A percentile compares a stretch with the other conserved stretches of the same genome.
phyloP scores from a whole-genome alignment of 2,888 invertebrate genomes.

The Drosophila bunnanda region DNA sequence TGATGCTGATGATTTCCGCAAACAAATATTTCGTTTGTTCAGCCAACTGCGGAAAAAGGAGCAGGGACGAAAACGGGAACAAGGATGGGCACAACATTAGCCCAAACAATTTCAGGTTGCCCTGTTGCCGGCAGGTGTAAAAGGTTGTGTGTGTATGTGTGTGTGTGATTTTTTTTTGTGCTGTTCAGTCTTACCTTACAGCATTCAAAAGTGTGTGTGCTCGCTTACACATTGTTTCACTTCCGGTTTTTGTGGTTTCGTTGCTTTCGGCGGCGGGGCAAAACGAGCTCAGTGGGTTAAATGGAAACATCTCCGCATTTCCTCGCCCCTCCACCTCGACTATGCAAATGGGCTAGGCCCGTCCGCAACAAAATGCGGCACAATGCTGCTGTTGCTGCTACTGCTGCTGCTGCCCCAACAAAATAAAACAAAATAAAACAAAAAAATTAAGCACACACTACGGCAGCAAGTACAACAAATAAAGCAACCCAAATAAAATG shows the following conservation, averaged over 20 bases:
- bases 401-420: constrained; percentile 25
- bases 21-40: constrained; percentile 75
- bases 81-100: constrained; percentile 46
- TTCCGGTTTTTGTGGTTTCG: constrained; percentile 53
- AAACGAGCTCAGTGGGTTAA: constrained; percentile 77
- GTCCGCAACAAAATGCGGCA: constrained; percentile 49
- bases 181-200: constrained; percentile 30
- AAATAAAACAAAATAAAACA: constrained; percentile 21
- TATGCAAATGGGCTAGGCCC: constrained; percentile 64
- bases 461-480: constrained; percentile 19
- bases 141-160: constrained; percentile 24
- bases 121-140: constrained; percentile 55
- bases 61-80: background rate
- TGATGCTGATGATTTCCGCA: constrained; percentile 78
- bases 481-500: constrained; percentile 43
- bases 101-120: constrained; percentile 46
- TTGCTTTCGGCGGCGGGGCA: constrained; percentile 52
- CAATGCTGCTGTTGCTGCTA: constrained; percentile 23
- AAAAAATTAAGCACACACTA: constrained; percentile 56
- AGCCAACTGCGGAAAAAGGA: constrained; percentile 47
- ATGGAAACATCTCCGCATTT: constrained; percentile 62
- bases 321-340: background rate
- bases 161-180: no score
- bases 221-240: constrained; percentile 46
- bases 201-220: constrained; percentile 29